phyloP scores from a whole-genome alignment of 1,140 invertebrate genomes.

The Scaptodrosophila lebanonensis region DNA sequence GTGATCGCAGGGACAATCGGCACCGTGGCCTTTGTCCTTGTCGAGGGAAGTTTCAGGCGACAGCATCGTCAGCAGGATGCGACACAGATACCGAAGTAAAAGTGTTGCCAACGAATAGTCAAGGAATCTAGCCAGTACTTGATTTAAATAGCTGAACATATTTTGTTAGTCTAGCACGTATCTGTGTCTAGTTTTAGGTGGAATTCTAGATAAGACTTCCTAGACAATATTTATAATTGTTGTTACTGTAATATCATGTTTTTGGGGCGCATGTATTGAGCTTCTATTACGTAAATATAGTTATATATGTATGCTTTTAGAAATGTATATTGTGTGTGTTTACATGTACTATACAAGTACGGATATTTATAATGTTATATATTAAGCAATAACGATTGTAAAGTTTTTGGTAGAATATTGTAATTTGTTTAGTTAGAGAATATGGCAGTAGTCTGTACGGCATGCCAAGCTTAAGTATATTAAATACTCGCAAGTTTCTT shows the following conservation, averaged over 20 bases:
- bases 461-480: no score
- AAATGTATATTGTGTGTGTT: conserved; percentile 32
- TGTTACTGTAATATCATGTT: conserved; percentile 42
- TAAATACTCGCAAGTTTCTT: no score
- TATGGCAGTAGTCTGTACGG: no score
- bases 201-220: conserved; percentile 34
- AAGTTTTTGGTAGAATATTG: conserved; percentile 27
- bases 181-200: conserved; percentile 48
- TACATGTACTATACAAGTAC: no score
- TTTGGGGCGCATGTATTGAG: conserved; percentile 43
- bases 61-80: conserved; percentile 53
- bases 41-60: conserved; percentile 82
- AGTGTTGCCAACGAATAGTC: conserved; percentile 50
- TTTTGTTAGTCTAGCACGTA: conserved; percentile 3
- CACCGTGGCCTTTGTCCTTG: conserved; percentile 87
- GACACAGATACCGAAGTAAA: conserved; percentile 41
- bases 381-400: conserved; percentile 58
- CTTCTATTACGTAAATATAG: conserved; percentile 54
- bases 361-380: conserved; percentile 57
- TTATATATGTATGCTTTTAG: conserved; percentile 50
- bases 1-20: conserved; percentile 85
- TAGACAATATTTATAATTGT: conserved; percentile 63
- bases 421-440: conserved; percentile 30
- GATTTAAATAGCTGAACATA: background rate
- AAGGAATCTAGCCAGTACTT: no score